Conservation (phyloP, 2,113 vertebrate genomes). For the Hirundichthys speculiger region DNA sequence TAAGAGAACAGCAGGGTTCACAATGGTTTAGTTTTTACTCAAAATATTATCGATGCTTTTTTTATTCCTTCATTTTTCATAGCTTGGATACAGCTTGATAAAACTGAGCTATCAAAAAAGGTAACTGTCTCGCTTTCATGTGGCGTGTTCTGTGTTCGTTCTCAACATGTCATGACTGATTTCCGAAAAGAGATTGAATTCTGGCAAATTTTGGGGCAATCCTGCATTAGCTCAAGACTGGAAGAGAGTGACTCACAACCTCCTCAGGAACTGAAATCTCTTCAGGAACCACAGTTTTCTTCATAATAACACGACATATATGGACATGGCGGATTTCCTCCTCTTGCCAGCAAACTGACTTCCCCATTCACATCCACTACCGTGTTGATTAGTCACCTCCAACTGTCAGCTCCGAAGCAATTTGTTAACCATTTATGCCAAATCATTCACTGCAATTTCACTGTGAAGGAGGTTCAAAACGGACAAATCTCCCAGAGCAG, state of each 20-base stretch:
- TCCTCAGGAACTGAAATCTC: slow-evolving; percentile 49
- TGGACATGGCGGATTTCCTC: slow-evolving; percentile 72
- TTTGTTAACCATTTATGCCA: slow-evolving; percentile 27
- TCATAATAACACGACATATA: slow-evolving; percentile 58
- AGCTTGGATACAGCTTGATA: too few species aligned
- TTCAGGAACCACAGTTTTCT: slow-evolving; percentile 61
- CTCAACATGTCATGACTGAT: too few species aligned
- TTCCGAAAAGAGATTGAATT: background rate
- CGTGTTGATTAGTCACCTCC: slow-evolving; percentile 51
- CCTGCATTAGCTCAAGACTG: slow-evolving; percentile 5
- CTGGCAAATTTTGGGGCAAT: background rate
- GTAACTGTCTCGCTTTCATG: too few species aligned
- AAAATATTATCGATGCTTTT: too few species aligned
- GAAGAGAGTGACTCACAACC: slow-evolving; percentile 46
- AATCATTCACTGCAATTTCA: slow-evolving; percentile 4
- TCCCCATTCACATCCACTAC: slow-evolving; percentile 44
- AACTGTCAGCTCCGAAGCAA: slow-evolving; percentile 12
- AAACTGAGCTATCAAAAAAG: background rate
- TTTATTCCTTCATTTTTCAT: too few species aligned
- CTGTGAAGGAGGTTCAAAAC: background rate
- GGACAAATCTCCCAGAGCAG: background rate
- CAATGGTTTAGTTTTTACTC: too few species aligned
- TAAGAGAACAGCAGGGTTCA: too few species aligned
- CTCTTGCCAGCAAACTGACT: slow-evolving; percentile 38
- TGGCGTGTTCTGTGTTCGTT: too few species aligned